Evolutionary conservation across 2,888 invertebrate species (phyloP).

Genomic region (Cantharis flavilabris): DNA sequence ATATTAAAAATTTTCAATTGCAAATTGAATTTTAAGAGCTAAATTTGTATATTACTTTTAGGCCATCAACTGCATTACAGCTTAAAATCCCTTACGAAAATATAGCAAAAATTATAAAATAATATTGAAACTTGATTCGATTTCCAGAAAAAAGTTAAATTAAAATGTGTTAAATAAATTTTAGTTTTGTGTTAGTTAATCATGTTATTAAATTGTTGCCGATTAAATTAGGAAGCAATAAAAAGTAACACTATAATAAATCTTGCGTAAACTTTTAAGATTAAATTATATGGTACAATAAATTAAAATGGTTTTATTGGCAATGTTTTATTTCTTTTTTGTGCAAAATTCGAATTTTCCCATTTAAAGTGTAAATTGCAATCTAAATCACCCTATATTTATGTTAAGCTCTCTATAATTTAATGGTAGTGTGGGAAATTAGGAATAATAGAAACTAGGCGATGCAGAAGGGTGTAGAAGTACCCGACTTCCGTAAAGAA

Average conservation of each 20-base stretch:
- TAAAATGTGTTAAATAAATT: not conserved
- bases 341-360: slow-evolving; percentile 13
- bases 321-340: slow-evolving; percentile 6
- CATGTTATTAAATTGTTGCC: not conserved
- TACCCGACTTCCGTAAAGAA: slow-evolving; percentile 36
- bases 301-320: slow-evolving; percentile 23
- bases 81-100: not conserved
- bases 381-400: slow-evolving; percentile 36
- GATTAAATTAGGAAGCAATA: not conserved
- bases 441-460: slow-evolving; percentile 43
- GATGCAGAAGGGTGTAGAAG: slow-evolving; percentile 23
- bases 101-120: too few relatives aligned
- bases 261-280: not conserved
- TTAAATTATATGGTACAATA: not conserved
- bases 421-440: slow-evolving; percentile 38
- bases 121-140: too few relatives aligned
- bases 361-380: slow-evolving; percentile 25
- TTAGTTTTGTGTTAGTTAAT: not conserved
- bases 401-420: slow-evolving; percentile 40
- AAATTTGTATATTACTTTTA: not conserved
- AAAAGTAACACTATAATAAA: not conserved
- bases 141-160: not conserved
- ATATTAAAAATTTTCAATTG: not conserved
- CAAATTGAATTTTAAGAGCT: not conserved
- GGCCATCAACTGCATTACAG: not conserved